These are phyloP conservation scores for Palythoa caribaeorum DNA, from an alignment of 92 coral and sea anemone genomes.

Conservation along the genomic window DNA sequence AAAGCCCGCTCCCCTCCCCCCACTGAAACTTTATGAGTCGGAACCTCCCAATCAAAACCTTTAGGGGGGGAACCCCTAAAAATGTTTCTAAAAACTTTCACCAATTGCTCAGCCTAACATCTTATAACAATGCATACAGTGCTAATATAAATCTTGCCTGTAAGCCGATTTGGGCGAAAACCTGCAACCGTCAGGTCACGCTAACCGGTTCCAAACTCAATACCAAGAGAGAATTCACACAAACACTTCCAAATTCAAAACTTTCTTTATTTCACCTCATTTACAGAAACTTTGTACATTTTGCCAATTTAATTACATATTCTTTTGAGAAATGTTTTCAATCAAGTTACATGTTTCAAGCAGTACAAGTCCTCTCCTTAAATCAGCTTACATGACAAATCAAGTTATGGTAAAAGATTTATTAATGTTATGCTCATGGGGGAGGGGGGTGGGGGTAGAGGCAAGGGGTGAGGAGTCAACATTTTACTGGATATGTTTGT, in stretches of 20 bases:
- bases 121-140: too few relatives aligned
- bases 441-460: too few relatives aligned
- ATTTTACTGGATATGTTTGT: too few relatives aligned
- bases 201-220: neutral
- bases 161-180: slow-evolving; percentile 37
- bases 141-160: neutral
- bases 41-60: too few relatives aligned
- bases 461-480: too few relatives aligned
- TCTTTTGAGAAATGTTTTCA: neutral
- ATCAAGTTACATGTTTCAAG: neutral
- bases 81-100: too few relatives aligned
- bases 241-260: neutral
- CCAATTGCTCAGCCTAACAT: too few relatives aligned
- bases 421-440: too few relatives aligned
- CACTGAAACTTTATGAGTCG: too few relatives aligned
- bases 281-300: neutral
- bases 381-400: slow-evolving; percentile 39
- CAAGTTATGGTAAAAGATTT: neutral
- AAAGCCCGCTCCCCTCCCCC: too few relatives aligned
- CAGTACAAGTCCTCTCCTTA: neutral
- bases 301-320: neutral
- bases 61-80: too few relatives aligned
- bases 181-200: neutral
- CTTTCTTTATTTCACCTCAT: slow-evolving; percentile 16
- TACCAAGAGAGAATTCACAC: neutral